Evolutionary conservation across 2,797 vertebrate genomes (phyloP).

Genomic region (Xenentodon cancila): DNA sequence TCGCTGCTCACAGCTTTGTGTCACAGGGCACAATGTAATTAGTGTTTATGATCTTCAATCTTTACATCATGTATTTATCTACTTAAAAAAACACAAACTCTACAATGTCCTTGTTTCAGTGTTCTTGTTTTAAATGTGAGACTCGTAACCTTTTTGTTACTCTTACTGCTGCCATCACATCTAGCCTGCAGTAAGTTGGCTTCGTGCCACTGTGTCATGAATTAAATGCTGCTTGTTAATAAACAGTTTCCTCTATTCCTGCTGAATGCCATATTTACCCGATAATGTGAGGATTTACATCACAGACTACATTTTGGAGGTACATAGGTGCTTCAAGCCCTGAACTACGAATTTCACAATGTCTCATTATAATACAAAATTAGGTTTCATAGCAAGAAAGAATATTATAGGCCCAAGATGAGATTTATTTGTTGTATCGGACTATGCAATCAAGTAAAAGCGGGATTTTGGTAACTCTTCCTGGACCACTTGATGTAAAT

Average conservation of each 20-base stretch:
- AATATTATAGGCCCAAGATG: too few relatives aligned
- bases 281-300: too few relatives aligned
- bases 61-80: constrained; percentile 67
- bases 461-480: background rate
- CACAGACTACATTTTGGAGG: background rate
- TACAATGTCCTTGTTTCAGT: constrained; percentile 59
- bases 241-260: constrained; percentile 49
- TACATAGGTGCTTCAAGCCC: background rate
- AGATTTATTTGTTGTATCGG: too few relatives aligned
- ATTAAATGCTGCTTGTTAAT: constrained; percentile 70
- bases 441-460: too few relatives aligned
- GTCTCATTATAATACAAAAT: too few relatives aligned
- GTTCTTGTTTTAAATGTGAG: constrained; percentile 59
- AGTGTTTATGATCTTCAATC: constrained; percentile 60
- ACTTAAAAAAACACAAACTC: constrained; percentile 18
- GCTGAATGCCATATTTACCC: background rate
- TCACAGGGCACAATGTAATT: constrained; percentile 61
- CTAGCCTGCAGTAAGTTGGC: constrained; percentile 45
- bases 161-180: constrained; percentile 63
- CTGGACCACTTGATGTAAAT: background rate
- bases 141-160: constrained; percentile 56
- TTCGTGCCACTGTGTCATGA: constrained; percentile 49
- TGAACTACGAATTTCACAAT: background rate
- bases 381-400: too few relatives aligned
- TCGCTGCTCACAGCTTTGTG: constrained; percentile 69